These are phyloP conservation scores for Rhabdophis nuchalis DNA, from an alignment of 2,797 vertebrate genomes.

Conservation along the genomic window DNA sequence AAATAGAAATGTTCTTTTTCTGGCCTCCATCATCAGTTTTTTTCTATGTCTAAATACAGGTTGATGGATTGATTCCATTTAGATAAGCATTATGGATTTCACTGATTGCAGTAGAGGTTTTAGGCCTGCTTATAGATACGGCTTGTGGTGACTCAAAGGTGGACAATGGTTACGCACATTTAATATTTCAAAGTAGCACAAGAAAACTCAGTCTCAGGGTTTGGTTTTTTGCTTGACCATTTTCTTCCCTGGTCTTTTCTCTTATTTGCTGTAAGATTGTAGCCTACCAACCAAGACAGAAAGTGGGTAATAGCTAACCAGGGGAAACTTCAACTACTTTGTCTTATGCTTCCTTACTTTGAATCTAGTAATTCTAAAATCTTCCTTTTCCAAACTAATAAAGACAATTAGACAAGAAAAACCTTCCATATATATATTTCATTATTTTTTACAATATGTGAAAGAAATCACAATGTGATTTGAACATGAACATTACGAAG, in stretches of 20 bases:
- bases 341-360: not conserved
- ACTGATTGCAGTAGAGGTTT: not conserved
- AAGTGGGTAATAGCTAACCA: not conserved
- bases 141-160: not conserved
- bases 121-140: not conserved
- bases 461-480: not conserved
- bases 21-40: not conserved
- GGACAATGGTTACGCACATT: not conserved
- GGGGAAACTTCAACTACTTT: not conserved
- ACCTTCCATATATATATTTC: not conserved
- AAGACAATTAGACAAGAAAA: not conserved
- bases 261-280: not conserved
- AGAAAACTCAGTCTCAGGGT: not conserved
- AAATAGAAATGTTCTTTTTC: not conserved
- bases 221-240: not conserved
- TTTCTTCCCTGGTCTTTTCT: not conserved
- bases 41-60: not conserved
- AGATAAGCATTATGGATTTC: not conserved
- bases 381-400: not conserved
- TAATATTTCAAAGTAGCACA: not conserved
- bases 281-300: not conserved
- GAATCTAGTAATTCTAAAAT: not conserved
- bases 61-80: not conserved
- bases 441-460: not conserved
- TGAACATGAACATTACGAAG: not conserved